Percentiles rank a stretch among this genome's conserved stretches.
These are phyloP conservation scores for Babyrousa celebensis DNA, from an alignment of 2,797 vertebrate species.

Conservation along the genomic window DNA sequence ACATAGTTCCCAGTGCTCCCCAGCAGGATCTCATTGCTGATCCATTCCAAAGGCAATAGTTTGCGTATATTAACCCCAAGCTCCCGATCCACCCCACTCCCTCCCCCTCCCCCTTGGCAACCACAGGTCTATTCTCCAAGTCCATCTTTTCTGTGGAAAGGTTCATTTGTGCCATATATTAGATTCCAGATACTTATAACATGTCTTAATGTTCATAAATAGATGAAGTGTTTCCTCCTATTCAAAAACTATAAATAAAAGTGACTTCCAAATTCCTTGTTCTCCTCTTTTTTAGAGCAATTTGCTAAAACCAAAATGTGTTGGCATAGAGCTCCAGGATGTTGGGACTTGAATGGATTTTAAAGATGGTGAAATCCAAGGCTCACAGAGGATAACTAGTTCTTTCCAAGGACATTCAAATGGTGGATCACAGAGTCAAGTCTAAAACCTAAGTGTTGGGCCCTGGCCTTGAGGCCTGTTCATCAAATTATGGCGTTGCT, in stretches of 20 bases:
- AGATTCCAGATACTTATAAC: neutral
- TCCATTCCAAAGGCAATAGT: too few species aligned
- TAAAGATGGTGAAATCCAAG: conserved; percentile 9
- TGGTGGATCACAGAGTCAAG: neutral
- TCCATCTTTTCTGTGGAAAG: too few species aligned
- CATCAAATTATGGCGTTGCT: neutral
- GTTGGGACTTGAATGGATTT: neutral
- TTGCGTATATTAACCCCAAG: too few species aligned
- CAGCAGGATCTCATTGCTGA: too few species aligned
- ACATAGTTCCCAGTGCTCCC: too few species aligned
- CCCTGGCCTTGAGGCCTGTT: neutral
- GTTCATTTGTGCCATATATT: too few species aligned
- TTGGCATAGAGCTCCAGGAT: neutral
- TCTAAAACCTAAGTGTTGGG: neutral
- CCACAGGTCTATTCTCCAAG: too few species aligned
- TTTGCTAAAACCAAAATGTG: neutral
- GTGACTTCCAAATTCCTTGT: conserved; percentile 3
- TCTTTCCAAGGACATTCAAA: neutral
- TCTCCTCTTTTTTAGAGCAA: neutral
- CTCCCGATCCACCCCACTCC: too few species aligned
- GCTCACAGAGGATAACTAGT: neutral
- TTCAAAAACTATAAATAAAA: conserved; percentile 18
- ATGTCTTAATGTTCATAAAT: neutral
- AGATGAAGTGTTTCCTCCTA: neutral
- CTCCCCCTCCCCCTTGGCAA: too few species aligned